A percentile compares a stretch with the other conserved stretches of the same genome.
Conservation (phyloP, 2,113 vertebrate species). For the Bothrops jararaca region DNA sequence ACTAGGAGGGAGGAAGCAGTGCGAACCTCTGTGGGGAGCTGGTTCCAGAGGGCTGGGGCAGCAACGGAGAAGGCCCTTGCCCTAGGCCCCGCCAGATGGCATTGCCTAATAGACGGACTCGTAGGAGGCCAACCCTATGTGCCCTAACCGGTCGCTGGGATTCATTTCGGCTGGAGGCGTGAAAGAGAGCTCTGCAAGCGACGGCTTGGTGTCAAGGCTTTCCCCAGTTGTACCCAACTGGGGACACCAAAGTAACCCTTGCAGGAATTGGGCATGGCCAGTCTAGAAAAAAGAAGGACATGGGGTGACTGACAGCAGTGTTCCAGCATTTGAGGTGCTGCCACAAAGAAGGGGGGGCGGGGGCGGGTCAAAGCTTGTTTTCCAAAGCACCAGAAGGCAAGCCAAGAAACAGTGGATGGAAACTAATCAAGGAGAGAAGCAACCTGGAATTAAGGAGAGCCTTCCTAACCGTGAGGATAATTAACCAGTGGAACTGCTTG, state of each 20-base stretch:
- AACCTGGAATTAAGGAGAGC: neutral
- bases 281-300: neutral
- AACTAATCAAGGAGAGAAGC: neutral
- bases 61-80: too few relatives aligned
- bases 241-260: neutral
- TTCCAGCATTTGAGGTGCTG: too few relatives aligned
- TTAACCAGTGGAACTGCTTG: neutral
- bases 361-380: too few relatives aligned
- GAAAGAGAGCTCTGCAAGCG: neutral
- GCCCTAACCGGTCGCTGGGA: too few relatives aligned
- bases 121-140: too few relatives aligned
- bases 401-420: neutral
- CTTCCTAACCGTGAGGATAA: neutral
- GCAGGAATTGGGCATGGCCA: neutral
- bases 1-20: too few relatives aligned
- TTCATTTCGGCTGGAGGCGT: fast-evolving
- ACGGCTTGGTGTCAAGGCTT: fast-evolving
- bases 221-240: neutral
- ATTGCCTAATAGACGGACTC: too few relatives aligned
- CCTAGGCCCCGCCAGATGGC: too few relatives aligned
- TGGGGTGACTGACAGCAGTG: neutral
- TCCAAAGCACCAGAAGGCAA: neutral
- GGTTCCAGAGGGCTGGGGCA: too few relatives aligned
- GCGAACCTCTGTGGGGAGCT: too few relatives aligned
- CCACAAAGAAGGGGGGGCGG: neutral